These are phyloP conservation scores for Lithobates pipiens DNA, from an alignment of 2,797 vertebrate genomes.

Conservation along the genomic window DNA sequence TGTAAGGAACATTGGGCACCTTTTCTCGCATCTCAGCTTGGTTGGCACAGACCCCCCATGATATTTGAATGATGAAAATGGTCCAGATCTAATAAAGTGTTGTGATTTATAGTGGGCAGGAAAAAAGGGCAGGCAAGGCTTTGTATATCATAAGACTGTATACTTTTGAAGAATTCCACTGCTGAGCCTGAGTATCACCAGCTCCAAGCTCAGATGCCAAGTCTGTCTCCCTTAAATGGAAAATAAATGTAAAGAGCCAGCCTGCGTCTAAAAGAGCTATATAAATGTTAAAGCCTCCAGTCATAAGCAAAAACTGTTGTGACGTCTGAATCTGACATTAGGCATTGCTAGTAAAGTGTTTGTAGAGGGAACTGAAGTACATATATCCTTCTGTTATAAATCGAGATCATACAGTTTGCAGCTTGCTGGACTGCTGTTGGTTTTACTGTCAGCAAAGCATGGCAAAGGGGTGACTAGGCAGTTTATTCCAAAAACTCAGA, in stretches of 20 bases:
- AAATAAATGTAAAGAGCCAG: conserved; percentile 38
- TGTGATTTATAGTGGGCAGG: conserved; percentile 20
- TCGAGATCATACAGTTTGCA: neutral
- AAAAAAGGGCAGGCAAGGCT: conserved; percentile 24
- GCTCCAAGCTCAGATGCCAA: conserved; percentile 19
- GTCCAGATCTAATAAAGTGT: conserved; percentile 26
- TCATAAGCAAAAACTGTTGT: conserved; percentile 27
- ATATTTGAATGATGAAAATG: conserved; percentile 23
- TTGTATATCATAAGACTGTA: conserved; percentile 35
- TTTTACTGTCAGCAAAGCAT: neutral
- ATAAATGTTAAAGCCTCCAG: conserved; percentile 36
- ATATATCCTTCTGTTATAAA: neutral
- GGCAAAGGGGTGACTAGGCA: neutral
- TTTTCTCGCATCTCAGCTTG: neutral
- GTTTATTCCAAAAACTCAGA: neutral
- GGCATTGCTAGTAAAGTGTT: neutral
- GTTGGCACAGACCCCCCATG: neutral
- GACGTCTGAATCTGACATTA: conserved; percentile 28
- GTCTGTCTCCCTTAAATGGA: conserved; percentile 43
- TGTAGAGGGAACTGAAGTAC: neutral
- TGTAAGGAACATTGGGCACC: no score
- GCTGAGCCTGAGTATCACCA: conserved; percentile 35
- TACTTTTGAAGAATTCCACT: conserved; percentile 22
- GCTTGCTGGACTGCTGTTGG: neutral
- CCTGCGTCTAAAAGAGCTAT: conserved; percentile 6